phyloP scores from a whole-genome alignment of 2,797 vertebrate genomes.

The Poliocrania exsul region DNA sequence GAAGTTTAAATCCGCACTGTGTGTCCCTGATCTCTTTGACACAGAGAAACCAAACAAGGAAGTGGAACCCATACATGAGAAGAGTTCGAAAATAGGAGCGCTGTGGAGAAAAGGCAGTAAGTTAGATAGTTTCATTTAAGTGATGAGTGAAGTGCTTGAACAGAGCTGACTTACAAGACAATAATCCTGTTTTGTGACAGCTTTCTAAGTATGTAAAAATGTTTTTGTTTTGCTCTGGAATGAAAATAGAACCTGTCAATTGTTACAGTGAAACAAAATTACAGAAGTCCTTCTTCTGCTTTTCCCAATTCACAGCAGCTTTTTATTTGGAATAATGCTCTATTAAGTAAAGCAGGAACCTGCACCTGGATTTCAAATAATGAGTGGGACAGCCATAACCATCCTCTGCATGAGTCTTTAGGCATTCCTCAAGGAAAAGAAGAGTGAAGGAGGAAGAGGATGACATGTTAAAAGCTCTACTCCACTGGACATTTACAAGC shows the following conservation, averaged over 20 bases:
- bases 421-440: not conserved
- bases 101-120: conserved; percentile 75
- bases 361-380: not conserved
- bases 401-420: not conserved
- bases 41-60: conserved; percentile 97
- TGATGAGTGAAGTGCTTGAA: not conserved
- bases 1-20: conserved; percentile 96
- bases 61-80: conserved; percentile 98
- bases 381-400: not conserved
- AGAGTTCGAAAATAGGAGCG: conserved; percentile 92
- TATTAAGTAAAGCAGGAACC: not conserved
- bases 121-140: not conserved
- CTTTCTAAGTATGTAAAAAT: not conserved
- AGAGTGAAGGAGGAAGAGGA: not conserved
- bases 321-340: not conserved
- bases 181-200: not conserved
- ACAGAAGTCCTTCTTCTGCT: not conserved
- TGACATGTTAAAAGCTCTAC: not conserved
- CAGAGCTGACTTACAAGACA: not conserved
- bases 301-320: not conserved
- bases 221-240: not conserved
- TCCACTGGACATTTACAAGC: not conserved
- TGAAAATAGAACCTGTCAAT: not conserved
- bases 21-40: conserved; percentile 93
- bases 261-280: not conserved